Base-by-base conservation (phyloP, 2,888 invertebrate genomes). In the Nymphalis polychloros region DNA sequence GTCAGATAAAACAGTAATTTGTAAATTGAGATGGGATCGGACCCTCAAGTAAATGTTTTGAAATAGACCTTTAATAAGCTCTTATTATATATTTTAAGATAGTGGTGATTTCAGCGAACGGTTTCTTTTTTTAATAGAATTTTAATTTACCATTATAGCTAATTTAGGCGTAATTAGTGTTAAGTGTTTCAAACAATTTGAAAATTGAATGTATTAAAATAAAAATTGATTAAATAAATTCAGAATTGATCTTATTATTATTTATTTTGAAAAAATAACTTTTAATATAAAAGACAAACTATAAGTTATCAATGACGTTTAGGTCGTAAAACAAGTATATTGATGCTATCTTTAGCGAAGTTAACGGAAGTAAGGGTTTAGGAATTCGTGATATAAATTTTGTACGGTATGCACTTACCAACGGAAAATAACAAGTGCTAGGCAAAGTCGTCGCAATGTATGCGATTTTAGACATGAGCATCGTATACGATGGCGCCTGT, bases 1-100 rank as follows among this genome's bases (percentile, higher is more conserved):
- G 73, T 76, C 70, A 74, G 79, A 82, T 84, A 85, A 81, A 83
- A 83, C 83, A 78, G 82, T 89, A 87, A 89, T 90, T 90, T 88
- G 81, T 84, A 83, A 85, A 86, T 85, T 84, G 85, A 85, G 84
- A 83, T 75, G 77, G 80, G 75, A 74, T 74, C 72, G 68, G 72
- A 70, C 62, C 77, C 75, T 77, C 77, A 73, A 76, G 79, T 80
- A 84, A 88, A 87, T 84, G 85, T 84, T 88, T 87, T 84, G 81
- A 87, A 84, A 85, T 84, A 79, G 84, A 79, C 80, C 82, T 80
- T 84, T 87, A 82, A 87, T 87, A 84, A 84, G 80, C 74, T 79
- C 81, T 85, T 85, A 86, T 86, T 86, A 85, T 84, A 80, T 81
- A 77, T 81, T 79, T 77, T 76, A 67, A 77, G 79, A 72, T 62